Evolutionary conservation across 2,113 vertebrate species (phyloP).

Genomic region (Pterocles burchelli): DNA sequence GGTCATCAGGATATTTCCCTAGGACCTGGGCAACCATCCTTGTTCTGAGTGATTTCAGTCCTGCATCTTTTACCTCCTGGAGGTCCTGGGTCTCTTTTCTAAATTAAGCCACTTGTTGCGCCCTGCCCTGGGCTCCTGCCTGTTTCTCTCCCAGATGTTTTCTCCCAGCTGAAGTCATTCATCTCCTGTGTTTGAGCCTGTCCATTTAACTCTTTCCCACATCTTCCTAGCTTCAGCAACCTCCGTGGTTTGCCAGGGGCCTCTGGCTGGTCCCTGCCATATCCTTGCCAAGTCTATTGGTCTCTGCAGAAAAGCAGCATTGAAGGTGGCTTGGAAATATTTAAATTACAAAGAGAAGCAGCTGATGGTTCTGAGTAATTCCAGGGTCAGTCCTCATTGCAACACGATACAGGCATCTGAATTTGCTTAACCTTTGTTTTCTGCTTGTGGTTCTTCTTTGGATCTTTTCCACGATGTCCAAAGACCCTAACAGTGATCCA

Average conservation of each 20-base stretch:
- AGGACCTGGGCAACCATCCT: background rate
- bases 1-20: background rate
- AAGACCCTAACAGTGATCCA: background rate
- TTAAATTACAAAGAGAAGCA: background rate
- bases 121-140: background rate
- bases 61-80: background rate
- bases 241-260: background rate
- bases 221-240: background rate
- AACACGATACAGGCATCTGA: background rate
- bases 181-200: background rate
- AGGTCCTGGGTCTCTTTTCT: background rate
- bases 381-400: background rate
- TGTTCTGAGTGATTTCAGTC: background rate
- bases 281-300: background rate
- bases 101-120: background rate
- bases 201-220: background rate
- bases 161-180: background rate
- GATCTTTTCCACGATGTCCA: background rate
- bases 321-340: background rate
- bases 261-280: background rate
- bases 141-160: background rate
- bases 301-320: background rate
- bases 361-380: background rate
- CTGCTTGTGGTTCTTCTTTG: background rate
- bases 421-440: background rate